Percentiles rank a stretch among this genome's conserved stretches.
phyloP scores from a whole-genome alignment of 2,113 vertebrate genomes.

The Dromaius novaehollandiae region DNA sequence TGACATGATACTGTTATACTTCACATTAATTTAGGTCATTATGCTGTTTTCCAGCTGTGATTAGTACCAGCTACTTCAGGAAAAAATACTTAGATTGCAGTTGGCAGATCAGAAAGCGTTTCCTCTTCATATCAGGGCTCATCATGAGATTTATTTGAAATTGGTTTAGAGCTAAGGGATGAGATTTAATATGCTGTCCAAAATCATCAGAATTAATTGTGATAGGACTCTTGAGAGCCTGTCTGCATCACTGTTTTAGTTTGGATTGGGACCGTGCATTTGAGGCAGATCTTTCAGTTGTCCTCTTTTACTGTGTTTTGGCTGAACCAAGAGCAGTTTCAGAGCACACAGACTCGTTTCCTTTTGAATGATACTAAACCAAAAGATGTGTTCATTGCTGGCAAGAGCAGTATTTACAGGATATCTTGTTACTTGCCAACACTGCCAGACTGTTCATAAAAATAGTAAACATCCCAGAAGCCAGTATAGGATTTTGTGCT shows the following conservation, averaged over 20 bases:
- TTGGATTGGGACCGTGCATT: not conserved
- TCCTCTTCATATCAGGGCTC: not conserved
- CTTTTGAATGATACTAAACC: not conserved
- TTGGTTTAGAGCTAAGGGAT: fast-evolving
- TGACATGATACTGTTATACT: not conserved
- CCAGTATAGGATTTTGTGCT: not conserved
- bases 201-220: not conserved
- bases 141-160: not conserved
- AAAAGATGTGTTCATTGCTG: not conserved
- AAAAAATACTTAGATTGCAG: not conserved
- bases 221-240: not conserved
- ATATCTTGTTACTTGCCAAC: not conserved
- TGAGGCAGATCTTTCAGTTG: not conserved
- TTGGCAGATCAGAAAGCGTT: not conserved
- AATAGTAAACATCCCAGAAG: no score
- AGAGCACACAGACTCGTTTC: not conserved
- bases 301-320: not conserved
- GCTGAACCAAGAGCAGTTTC: not conserved
- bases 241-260: not conserved
- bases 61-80: not conserved
- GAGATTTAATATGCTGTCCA: not conserved
- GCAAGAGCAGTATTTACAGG: no score
- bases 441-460: not conserved
- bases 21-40: not conserved
- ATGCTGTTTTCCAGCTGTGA: not conserved